These are phyloP conservation scores for Carterocephalus palaemon DNA, from an alignment of 2,888 invertebrate genomes.

Conservation along the genomic window DNA sequence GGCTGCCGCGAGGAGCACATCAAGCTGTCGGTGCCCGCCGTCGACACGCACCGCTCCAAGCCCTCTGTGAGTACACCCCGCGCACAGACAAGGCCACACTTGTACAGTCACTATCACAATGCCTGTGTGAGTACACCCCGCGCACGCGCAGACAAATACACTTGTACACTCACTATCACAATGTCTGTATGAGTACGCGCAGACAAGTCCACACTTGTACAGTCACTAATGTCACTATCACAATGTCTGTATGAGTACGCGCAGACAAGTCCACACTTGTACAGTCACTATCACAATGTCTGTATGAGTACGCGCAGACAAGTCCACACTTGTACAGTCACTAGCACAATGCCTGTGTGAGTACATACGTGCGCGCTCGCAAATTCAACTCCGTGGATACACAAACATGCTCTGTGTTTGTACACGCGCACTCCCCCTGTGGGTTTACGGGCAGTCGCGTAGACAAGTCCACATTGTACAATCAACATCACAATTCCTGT, in stretches of 20 bases:
- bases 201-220: neutral
- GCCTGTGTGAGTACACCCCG: no score
- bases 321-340: neutral
- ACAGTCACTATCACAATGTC: slow-evolving; percentile 2
- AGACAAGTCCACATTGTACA: neutral
- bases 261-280: slow-evolving; percentile 3
- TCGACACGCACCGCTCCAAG: slow-evolving; percentile 97
- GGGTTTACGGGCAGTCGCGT: no score
- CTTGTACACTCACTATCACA: slow-evolving; percentile 7
- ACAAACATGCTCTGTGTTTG: neutral
- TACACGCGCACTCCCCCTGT: no score
- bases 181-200: neutral
- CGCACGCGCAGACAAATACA: slow-evolving; percentile 5
- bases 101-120: no score
- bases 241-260: no score
- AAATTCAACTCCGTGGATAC: slow-evolving; percentile 6
- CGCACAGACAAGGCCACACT: neutral
- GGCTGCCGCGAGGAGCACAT: slow-evolving; percentile 98
- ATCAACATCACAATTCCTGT: no score
- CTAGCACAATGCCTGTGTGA: no score
- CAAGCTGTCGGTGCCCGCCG: slow-evolving; percentile 93
- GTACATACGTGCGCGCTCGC: no score
- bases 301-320: neutral
- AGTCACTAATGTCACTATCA: no score
- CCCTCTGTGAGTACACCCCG: slow-evolving; percentile 82